Conservation (phyloP, 2,888 invertebrate genomes). For the Lottia scabra region DNA sequence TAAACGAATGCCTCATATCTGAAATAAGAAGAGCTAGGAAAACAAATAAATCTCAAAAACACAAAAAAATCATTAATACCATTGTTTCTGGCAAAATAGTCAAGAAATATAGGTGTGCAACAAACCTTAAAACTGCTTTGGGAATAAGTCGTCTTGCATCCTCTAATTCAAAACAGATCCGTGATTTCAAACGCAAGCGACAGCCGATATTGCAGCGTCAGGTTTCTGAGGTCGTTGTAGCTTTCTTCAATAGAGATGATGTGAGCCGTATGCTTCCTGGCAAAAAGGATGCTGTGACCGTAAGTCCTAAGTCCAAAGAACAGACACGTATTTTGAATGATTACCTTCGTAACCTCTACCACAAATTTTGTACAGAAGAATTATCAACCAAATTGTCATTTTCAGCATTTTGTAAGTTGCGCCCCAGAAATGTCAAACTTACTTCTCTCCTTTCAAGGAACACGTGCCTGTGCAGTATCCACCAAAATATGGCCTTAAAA, state of each 20-base stretch:
- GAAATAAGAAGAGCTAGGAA: not conserved
- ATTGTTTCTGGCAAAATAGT: slow-evolving; percentile 1
- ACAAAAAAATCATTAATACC: not conserved
- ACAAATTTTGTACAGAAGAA: slow-evolving; percentile 7
- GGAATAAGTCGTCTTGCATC: not conserved
- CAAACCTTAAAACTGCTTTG: not conserved
- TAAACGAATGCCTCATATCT: not conserved
- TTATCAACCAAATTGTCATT: slow-evolving; percentile 9
- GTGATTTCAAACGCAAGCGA: not conserved
- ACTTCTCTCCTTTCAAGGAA: slow-evolving; percentile 28
- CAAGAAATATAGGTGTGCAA: slow-evolving; percentile 1
- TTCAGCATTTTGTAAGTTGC: slow-evolving; percentile 20
- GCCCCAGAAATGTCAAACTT: slow-evolving; percentile 20
- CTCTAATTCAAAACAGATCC: not conserved
- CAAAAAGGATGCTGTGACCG: not conserved
- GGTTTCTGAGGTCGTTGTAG: not conserved
- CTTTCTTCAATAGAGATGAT: not conserved
- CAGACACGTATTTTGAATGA: not conserved
- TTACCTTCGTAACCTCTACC: slow-evolving; percentile 8
- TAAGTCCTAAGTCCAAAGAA: not conserved
- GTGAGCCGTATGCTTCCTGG: slow-evolving; percentile 3
- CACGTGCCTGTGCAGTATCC: slow-evolving; percentile 29
- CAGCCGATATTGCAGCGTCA: not conserved
- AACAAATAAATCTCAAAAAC: not conserved
- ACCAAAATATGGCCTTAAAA: slow-evolving; percentile 34